Evolutionary conservation across 2,113 vertebrate species (phyloP).

Genomic region (Pantherophis guttatus): DNA sequence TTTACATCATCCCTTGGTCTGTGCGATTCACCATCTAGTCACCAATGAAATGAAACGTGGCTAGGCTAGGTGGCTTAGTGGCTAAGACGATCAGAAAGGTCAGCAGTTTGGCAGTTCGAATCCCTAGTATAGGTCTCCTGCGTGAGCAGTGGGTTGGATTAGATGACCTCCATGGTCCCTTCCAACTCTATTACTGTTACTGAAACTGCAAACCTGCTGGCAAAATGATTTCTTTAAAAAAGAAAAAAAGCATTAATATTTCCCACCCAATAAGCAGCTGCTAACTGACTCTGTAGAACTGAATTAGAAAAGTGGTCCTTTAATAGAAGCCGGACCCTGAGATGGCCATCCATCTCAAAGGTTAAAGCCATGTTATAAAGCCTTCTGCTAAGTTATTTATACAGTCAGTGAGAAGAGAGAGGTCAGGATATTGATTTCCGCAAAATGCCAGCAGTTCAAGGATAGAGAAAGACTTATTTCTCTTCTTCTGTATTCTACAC

Average conservation of each 20-base stretch:
- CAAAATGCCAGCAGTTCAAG: constrained; percentile 9
- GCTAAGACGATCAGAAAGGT: too few species aligned
- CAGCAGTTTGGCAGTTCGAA: too few species aligned
- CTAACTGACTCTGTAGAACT: neutral
- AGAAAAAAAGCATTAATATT: neutral
- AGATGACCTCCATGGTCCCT: too few species aligned
- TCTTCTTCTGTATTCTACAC: constrained; percentile 20
- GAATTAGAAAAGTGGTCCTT: neutral
- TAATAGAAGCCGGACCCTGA: neutral
- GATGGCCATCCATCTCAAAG: constrained; percentile 9
- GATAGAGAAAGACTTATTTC: constrained; percentile 40
- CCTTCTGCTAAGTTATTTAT: constrained; percentile 21
- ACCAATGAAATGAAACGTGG: neutral
- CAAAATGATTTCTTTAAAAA: neutral
- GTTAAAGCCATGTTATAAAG: neutral
- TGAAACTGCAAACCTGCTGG: neutral
- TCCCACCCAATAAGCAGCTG: neutral
- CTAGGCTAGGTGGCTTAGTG: too few species aligned
- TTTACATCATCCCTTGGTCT: neutral
- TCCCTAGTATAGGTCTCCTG: too few species aligned
- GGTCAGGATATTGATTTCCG: constrained; percentile 45
- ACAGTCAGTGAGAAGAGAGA: constrained; percentile 15
- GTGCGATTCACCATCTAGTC: neutral
- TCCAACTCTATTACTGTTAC: too few species aligned
- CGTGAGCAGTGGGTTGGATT: too few species aligned